Evolutionary conservation across 2,113 vertebrate genomes (phyloP).

Genomic region (Hipposideros armiger): DNA sequence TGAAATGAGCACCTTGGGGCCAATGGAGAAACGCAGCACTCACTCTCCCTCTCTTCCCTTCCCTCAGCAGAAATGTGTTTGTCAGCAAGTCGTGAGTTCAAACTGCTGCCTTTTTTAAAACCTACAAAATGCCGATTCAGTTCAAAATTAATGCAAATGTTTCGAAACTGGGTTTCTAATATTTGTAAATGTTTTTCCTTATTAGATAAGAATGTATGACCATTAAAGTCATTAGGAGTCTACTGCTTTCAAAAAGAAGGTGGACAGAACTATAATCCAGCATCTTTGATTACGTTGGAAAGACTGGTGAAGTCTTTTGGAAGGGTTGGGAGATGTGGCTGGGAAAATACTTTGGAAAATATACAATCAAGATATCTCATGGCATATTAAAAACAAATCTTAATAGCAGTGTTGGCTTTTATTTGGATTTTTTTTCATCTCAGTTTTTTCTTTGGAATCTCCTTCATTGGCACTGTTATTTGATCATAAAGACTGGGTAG

Average conservation of each 20-base stretch:
- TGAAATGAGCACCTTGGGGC: constrained; percentile 86
- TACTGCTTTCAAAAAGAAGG: constrained; percentile 79
- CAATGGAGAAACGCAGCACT: constrained; percentile 84
- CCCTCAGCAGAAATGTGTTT: constrained; percentile 75
- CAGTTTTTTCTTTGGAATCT: constrained; percentile 62
- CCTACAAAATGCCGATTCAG: constrained; percentile 73
- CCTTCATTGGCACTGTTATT: constrained; percentile 46
- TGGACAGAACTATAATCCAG: constrained; percentile 68
- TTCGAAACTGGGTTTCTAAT: constrained; percentile 81
- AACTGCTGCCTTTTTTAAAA: constrained; percentile 75
- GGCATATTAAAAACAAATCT: constrained; percentile 83
- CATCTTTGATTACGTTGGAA: constrained; percentile 81
- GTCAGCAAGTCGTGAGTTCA: constrained; percentile 78
- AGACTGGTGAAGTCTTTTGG: constrained; percentile 71
- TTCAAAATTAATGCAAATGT: constrained; percentile 78
- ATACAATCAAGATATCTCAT: constrained; percentile 79
- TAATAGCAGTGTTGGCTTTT: constrained; percentile 79
- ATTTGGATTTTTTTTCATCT: constrained; percentile 75
- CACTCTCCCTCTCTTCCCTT: constrained; percentile 62
- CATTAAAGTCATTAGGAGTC: constrained; percentile 78
- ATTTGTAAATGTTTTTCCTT: constrained; percentile 81
- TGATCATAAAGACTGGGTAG: constrained; percentile 36
- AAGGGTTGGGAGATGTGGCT: constrained; percentile 72
- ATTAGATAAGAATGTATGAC: constrained; percentile 73
- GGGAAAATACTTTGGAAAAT: constrained; percentile 79